Evolutionary conservation across 2,113 vertebrate species (phyloP), one percentile per base, ranked within the genome.

Genomic region (crab-eating macaque (Macaca fascicularis)): DNA sequence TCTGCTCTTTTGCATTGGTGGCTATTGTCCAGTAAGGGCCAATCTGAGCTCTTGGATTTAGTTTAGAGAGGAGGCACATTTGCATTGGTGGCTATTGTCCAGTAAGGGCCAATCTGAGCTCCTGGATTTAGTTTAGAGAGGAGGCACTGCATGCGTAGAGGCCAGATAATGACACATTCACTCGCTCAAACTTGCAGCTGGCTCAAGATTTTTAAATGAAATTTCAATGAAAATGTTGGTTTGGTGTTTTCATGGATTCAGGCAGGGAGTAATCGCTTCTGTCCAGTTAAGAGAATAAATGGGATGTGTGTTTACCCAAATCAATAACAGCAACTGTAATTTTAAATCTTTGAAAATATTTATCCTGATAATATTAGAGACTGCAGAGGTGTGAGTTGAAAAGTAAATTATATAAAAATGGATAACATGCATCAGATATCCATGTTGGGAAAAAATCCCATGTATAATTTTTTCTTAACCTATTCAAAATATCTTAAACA

Each of bases 271-370:
- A 1, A 40, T 88, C 38, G 30, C 23, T 48, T 96, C 52, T 70
- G 3, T 64, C 3, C 38, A 82, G 30, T 38, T 40, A 75, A 94
- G 6, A 30, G n/a, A 32, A 2, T 45, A 38, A 52, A 50, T 43
- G 32, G 32, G 23, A 5, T 0, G 13, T 72, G 94, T 81, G 30
- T 43, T 48, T 9, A 52, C 19, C 6, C 17, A 61, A 40, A 80
- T 97, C 84, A 95, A 89, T 80, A 91, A 97, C 75, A 94, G 97
- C 92, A 97, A 78, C 79, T 78, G 70, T 86, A 74, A 90, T 96
- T 98, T 98, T 74, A 88, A 86, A 64, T 30, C 38, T 90, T 70
- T 74, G 89, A 93, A 97, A 97, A 98, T 97, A 93, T 95, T 95
- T 6, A 0, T 97, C 93, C 64, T 82, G 40, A 74, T 96, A 83